Base-by-base conservation (phyloP, 2,113 vertebrate species). In the Odocoileus virginianus region DNA sequence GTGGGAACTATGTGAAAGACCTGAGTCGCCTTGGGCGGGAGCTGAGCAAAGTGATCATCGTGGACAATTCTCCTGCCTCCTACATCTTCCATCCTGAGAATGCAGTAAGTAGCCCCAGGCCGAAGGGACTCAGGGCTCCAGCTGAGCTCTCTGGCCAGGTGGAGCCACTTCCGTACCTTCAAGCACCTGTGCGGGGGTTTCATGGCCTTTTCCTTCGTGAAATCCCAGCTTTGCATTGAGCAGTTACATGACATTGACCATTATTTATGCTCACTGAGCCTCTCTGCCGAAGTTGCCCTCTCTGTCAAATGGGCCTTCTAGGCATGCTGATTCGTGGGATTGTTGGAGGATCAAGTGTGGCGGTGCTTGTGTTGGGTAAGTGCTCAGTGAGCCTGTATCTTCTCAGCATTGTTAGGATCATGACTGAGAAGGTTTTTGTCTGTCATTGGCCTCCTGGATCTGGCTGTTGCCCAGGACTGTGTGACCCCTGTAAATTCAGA, bases 81-180 rank as follows among this genome's bases (percentile, higher is more conserved):
- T 99, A 99, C 98, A 99, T 99, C 99, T 99, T 99, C 99, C 99
- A 99, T 89, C 99, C 99, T 7, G 99, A 99, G 99, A 99, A 99
- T 74, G 99, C 99, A 97, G 99, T 99, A 98, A 99, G 99, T 99
- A 67, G 71, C 52, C n/a, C 27, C n/a, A 4, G 1, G 33, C 50
- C 12, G 4, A 5, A 6, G 8, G 47, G 3, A 28, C 0, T 0
- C 13, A 0, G 47, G 21, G 27, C 40, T n/a, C 55, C 28, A 0
- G 4, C 50, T 4, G 54, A 81, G 78, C 43, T 43, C 27, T 21
- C 67, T 25, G 3, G 11, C 86, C 43, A 8, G 52, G 55, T n/a
- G 33, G 30, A 1, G 64, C 87, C 50, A 11, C 79, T 14, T 79
- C 17, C 36, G 3, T 25, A 15, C 36, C 55, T 30, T 36, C 55